Base-by-base conservation (phyloP, 2,888 invertebrate species). In the Nomada hirtipes region DNA sequence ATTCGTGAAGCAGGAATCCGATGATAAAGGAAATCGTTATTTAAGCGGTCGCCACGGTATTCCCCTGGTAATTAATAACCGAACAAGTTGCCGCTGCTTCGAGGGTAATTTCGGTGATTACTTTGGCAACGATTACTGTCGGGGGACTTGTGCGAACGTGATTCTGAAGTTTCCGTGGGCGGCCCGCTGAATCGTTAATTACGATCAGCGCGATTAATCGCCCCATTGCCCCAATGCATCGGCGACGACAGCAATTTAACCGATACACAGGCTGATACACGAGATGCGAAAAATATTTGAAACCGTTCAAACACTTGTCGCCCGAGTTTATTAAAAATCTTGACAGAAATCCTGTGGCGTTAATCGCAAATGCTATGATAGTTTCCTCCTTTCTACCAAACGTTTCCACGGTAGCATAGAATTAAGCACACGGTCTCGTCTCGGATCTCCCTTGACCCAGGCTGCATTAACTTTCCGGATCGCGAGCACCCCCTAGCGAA, bases 391-490 rank as follows among this genome's bases (percentile, higher is more conserved):
- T 74, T 75, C 65, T 60, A 29, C 44, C 23, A 59, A 29, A 20
- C 23, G 55, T 68, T 70, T 60, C 70, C 77, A 77, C 71, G 60
- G 67, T 73, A 78, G 60, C 84, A 74, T 85, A 78, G 85, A 82
- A 85, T 85, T 84, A 85, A 84, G 81, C 84, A 70, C 84, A 74
- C 29, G 44, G 64, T 64, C 70, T 57, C 67, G 63, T 61, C 72
- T 63, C 9, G 68, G 11, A 50, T 44, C 36, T 75, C 74, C 59
- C 61, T 36, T 57, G 75, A 55, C 64, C 72, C 76, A 55, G 55
- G 61, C 63, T 79, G 84, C 85, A 82, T 85, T 85, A 85, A 84
- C 84, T 85, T 85, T 82, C 81, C 84, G 81, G 81, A 74, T 76
- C 74, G 84, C 84, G 85, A 79, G 79, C 85, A 84, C 76, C 53